Percentiles rank a stretch among this genome's conserved stretches.
Conservation (phyloP, 2,888 invertebrate species). For the Spodoptera exigua region DNA sequence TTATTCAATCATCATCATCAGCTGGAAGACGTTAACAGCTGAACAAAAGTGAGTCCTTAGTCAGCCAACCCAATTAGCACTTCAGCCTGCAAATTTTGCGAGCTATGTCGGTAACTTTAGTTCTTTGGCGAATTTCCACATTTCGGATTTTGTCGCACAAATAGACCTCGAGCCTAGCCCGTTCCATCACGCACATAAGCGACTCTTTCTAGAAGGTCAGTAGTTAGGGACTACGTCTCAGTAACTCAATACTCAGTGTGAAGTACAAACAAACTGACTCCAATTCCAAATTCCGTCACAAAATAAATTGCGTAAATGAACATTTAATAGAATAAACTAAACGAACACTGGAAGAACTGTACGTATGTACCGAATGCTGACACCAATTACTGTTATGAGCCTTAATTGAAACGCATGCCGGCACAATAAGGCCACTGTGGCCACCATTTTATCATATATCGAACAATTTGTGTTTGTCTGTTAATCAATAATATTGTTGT, state of each 20-base stretch:
- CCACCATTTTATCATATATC: constrained; percentile 55
- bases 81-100: no score
- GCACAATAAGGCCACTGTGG: constrained; percentile 64
- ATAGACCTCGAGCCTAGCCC: no score
- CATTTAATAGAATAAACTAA: constrained; percentile 53
- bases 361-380: constrained; percentile 54
- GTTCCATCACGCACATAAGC: no score
- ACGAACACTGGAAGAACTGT: constrained; percentile 39
- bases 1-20: no score
- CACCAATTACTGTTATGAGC: constrained; percentile 82
- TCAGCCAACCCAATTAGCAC: no score
- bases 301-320: constrained; percentile 51
- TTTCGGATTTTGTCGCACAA: no score
- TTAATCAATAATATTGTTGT: constrained; percentile 60
- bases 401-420: constrained; percentile 85
- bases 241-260: background rate
- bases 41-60: no score
- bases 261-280: constrained; percentile 23
- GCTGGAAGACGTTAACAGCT: no score
- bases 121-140: no score
- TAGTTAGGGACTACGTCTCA: no score
- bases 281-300: constrained; percentile 41
- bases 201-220: no score
- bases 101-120: no score
- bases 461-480: constrained; percentile 65